Conservation (phyloP, 1,140 invertebrate genomes). For the Zophobas atratus region DNA sequence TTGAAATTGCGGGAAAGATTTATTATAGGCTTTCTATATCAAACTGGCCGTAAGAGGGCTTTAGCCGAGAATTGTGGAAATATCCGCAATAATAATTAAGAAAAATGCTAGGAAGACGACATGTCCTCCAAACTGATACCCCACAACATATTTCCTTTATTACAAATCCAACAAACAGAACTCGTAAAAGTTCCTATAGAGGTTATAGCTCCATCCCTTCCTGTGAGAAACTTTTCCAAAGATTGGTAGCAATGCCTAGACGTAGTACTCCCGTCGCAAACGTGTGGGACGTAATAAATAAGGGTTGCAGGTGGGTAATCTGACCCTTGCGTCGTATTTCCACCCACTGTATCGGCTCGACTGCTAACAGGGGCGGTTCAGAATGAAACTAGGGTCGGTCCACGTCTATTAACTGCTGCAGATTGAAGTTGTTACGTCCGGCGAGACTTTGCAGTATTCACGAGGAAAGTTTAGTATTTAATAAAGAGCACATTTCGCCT, state of each 20-base stretch:
- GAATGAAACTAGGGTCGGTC: slow-evolving; percentile 35
- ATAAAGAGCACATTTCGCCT: slow-evolving; percentile 16
- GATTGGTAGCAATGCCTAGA: slow-evolving; percentile 23
- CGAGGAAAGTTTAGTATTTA: slow-evolving; percentile 1
- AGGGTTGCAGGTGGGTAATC: slow-evolving; percentile 38
- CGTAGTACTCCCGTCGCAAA: slow-evolving; percentile 24
- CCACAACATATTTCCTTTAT: slow-evolving; percentile 40
- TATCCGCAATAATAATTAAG: slow-evolving; percentile 31
- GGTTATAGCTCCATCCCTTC: slow-evolving; percentile 15
- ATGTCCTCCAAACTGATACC: slow-evolving; percentile 22
- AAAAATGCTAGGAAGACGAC: slow-evolving; percentile 7
- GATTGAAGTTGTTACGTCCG: slow-evolving; percentile 40
- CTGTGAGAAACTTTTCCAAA: slow-evolving; percentile 25
- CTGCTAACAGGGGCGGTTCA: slow-evolving; percentile 39
- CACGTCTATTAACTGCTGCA: slow-evolving; percentile 40
- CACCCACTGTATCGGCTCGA: slow-evolving; percentile 32
- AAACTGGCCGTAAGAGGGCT: not conserved
- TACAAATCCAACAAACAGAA: slow-evolving; percentile 19
- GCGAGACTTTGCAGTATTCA: slow-evolving; percentile 29
- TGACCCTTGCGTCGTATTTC: slow-evolving; percentile 37
- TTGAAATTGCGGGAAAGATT: not conserved
- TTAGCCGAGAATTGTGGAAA: not conserved
- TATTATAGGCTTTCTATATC: not conserved
- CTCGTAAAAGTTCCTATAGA: slow-evolving; percentile 19
- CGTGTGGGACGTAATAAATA: slow-evolving; percentile 38